Percentiles rank a stretch among this genome's conserved stretches.
These are phyloP conservation scores for Mactra quadrangularis DNA, from an alignment of 1,140 invertebrate species.

Conservation along the genomic window DNA sequence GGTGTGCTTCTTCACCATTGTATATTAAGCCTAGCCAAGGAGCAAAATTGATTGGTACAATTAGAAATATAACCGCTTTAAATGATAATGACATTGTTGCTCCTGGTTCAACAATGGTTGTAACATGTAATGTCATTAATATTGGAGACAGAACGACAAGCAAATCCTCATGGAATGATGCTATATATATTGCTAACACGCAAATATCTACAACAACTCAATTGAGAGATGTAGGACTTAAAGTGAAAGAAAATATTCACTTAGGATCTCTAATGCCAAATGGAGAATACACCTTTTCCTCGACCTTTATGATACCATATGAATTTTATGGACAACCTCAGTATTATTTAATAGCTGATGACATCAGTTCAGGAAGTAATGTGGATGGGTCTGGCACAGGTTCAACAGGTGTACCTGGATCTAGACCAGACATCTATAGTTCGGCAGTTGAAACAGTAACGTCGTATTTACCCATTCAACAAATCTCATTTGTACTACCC, in stretches of 20 bases:
- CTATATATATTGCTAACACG: not conserved
- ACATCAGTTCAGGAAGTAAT: not conserved
- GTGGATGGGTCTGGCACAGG: not conserved
- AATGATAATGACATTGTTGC: not conserved
- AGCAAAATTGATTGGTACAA: not conserved
- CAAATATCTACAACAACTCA: not conserved
- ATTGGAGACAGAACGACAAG: not conserved
- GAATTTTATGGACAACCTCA: not conserved
- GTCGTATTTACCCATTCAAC: not conserved
- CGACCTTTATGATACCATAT: not conserved
- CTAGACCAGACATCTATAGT: too few relatives aligned
- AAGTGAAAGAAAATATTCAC: not conserved
- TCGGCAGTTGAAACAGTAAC: not conserved
- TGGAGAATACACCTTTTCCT: not conserved
- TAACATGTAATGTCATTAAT: not conserved
- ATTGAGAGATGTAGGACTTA: not conserved
- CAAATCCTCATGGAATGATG: constrained; percentile 18
- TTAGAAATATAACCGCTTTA: not conserved
- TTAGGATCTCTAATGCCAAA: not conserved
- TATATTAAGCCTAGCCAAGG: not conserved
- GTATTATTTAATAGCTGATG: not conserved
- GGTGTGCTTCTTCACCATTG: not conserved
- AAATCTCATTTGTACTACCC: constrained; percentile 20
- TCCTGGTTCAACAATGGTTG: not conserved
- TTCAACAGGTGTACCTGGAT: not conserved